A percentile compares a stretch with the other conserved stretches of the same genome.
These are phyloP conservation scores for Plecotus auritus DNA, from an alignment of 2,113 vertebrate species.

Conservation along the genomic window DNA sequence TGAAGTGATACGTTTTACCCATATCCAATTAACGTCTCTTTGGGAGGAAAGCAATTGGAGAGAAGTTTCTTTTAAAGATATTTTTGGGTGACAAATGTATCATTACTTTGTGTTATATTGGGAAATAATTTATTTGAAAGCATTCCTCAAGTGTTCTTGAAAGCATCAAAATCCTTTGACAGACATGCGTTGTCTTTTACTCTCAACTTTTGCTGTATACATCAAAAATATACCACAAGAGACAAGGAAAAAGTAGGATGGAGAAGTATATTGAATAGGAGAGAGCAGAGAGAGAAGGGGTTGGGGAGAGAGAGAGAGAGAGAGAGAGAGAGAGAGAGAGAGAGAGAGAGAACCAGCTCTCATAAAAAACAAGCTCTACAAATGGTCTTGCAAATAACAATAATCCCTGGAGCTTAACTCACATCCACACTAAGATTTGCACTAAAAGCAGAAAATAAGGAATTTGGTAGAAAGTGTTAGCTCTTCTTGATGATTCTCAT, in stretches of 20 bases:
- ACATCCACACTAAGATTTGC: too few species aligned
- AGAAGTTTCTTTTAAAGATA: background rate
- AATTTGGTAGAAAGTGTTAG: background rate
- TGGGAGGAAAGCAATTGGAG: background rate
- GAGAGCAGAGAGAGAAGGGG: background rate
- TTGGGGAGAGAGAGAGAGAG: too few species aligned
- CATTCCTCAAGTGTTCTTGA: background rate
- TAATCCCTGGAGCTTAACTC: too few species aligned
- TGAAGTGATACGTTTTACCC: background rate
- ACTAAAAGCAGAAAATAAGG: too few species aligned
- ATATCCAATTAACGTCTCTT: conserved; percentile 37
- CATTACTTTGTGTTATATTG: background rate
- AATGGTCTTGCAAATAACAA: too few species aligned
- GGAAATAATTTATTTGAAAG: background rate
- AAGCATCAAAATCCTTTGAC: background rate
- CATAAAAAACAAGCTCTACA: too few species aligned
- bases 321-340: too few species aligned
- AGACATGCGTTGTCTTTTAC: background rate
- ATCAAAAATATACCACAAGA: background rate
- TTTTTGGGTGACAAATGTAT: background rate
- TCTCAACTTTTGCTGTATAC: background rate
- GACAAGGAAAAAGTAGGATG: background rate
- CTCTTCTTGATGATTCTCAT: background rate
- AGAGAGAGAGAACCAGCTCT: background rate
- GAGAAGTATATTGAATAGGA: fast-evolving